phyloP scores from a whole-genome alignment of 2,888 invertebrate genomes.

The Agrotis segetum region DNA sequence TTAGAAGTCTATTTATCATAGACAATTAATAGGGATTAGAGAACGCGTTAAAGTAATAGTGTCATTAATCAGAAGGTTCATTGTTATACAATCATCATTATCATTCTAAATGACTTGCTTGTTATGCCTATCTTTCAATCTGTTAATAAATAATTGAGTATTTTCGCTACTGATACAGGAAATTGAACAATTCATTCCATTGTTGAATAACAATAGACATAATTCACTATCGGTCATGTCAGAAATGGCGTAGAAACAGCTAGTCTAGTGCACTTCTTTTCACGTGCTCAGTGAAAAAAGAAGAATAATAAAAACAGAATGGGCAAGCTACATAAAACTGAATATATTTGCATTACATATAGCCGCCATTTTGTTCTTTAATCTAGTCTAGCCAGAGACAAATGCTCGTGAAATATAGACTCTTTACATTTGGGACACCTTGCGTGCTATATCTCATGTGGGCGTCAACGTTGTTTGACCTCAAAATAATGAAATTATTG shows the following conservation, averaged over 20 bases:
- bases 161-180: slow-evolving; percentile 50
- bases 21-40: slow-evolving; percentile 29
- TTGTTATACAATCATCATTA: slow-evolving; percentile 47
- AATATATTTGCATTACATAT: slow-evolving; percentile 54
- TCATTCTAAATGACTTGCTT: slow-evolving; percentile 42
- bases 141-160: slow-evolving; percentile 33
- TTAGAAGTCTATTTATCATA: slow-evolving; percentile 42
- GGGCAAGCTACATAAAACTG: slow-evolving; percentile 39
- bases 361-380: slow-evolving; percentile 46
- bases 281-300: slow-evolving; percentile 35
- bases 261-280: slow-evolving; percentile 16
- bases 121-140: slow-evolving; percentile 53
- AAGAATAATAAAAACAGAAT: slow-evolving; percentile 42
- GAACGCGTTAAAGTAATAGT: slow-evolving; percentile 33
- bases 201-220: slow-evolving; percentile 23
- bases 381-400: slow-evolving; percentile 34
- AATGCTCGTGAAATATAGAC: slow-evolving; percentile 2
- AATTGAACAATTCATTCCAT: slow-evolving; percentile 39
- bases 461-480: slow-evolving; percentile 14
- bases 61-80: slow-evolving; percentile 38
- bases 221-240: slow-evolving; percentile 9
- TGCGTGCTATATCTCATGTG: slow-evolving; percentile 16
- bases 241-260: slow-evolving; percentile 30
- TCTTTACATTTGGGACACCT: slow-evolving; percentile 19
- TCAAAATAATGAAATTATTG: slow-evolving; percentile 9